Evolutionary conservation across 2,797 vertebrate genomes (phyloP), one percentile per base, ranked within the genome.

Genomic region (Stomatorhinus walkeri): DNA sequence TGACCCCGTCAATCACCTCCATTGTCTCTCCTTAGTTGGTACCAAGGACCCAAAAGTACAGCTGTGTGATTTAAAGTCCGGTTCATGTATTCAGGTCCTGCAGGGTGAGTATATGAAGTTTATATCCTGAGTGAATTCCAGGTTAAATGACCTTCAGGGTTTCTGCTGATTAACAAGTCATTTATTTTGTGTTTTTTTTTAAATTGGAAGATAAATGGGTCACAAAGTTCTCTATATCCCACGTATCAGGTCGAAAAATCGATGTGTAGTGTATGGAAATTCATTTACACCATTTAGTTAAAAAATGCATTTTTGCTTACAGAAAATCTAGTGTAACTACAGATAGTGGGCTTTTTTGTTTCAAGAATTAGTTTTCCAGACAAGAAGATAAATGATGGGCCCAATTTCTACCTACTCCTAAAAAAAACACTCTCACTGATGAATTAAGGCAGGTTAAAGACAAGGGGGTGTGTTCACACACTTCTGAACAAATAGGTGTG

Each of bases 11-110:
- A 89, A 89, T 91, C 54, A 32, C 84, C 32, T 89, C 87, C 89
- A 92, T 93, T 94, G 32, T 95, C 24, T 95, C 93, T 91, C 96
- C 94, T 91, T 94, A 98, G 98, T 99, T 94, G 98, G 98, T 94
- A 98, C 98, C 92, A 97, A 94, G 96, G 96, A 95, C 90, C 97
- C 97, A 87, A 98, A 98, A 97, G 96, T 99, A 93, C 97, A 99
- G 92, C 96, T 99, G 90, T 99, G 98, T 94, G 98, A 99, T 94
- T 94, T 99, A 93, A 99, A 97, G 92, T 99, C 98, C 92, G 98
- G 98, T 92, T 98, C 98, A 88, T 95, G 96, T 90, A 97, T 97
- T 92, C 98, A 99, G 87, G 96, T 98, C 93, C 95, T 99, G 14
- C 97, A 98, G 93, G 98, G 98, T 98, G 93, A 91, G 95, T 92